Conservation (phyloP, 2,113 vertebrate genomes). For the Climacteris rufus region DNA sequence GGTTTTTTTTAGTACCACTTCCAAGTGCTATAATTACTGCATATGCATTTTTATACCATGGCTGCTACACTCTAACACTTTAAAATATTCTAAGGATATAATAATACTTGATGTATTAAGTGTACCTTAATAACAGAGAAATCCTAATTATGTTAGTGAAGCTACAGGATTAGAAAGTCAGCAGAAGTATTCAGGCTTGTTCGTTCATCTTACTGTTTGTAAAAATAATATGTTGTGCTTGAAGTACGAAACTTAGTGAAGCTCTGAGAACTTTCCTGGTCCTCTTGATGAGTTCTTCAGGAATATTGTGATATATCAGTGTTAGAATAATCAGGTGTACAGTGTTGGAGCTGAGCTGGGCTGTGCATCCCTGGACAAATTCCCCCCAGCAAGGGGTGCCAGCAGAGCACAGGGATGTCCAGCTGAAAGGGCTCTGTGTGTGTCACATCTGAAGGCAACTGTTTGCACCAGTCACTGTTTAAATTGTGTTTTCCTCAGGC, state of each 20-base stretch:
- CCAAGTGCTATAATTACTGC: not conserved
- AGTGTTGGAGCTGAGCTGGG: not conserved
- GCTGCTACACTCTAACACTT: not conserved
- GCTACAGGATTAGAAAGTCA: not conserved
- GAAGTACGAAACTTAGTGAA: not conserved
- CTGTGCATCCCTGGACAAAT: not conserved
- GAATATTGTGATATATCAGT: not conserved
- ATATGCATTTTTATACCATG: not conserved
- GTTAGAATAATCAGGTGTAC: not conserved
- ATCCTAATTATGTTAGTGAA: not conserved
- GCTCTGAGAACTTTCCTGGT: not conserved
- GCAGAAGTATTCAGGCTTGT: not conserved
- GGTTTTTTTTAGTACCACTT: not conserved
- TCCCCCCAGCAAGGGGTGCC: not conserved
- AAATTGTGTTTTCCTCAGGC: not conserved
- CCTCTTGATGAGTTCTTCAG: not conserved
- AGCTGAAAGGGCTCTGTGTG: not conserved
- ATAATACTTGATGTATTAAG: not conserved
- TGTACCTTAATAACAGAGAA: slow-evolving; percentile 31
- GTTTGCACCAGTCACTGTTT: not conserved
- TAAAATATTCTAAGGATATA: slow-evolving; percentile 1
- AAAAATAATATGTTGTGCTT: not conserved
- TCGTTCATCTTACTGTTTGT: slow-evolving; percentile 22
- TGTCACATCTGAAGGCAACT: not conserved
- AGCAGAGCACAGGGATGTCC: not conserved